These are phyloP conservation scores for Calameuta idolon DNA, from an alignment of 2,888 invertebrate genomes.

Conservation along the genomic window DNA sequence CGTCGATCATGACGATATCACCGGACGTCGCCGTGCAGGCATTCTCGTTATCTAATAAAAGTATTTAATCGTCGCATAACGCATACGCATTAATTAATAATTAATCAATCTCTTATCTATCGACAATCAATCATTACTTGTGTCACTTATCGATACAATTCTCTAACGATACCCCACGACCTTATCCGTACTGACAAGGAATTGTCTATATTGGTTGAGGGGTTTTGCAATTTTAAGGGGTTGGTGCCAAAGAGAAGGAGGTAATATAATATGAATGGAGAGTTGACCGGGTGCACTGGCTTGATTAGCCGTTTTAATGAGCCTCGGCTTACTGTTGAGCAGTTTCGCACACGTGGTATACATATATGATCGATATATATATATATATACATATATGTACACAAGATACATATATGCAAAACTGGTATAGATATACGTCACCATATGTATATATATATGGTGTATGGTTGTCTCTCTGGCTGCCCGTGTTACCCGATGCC, in stretches of 20 bases:
- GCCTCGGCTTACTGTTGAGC: not conserved
- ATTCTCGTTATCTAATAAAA: not conserved
- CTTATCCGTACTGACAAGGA: not conserved
- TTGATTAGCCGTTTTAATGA: not conserved
- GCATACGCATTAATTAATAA: not conserved
- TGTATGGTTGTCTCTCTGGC: conserved; percentile 38
- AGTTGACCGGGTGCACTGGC: not conserved
- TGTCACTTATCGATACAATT: not conserved
- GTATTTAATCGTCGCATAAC: no score
- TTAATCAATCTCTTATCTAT: not conserved
- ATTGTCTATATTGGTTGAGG: not conserved
- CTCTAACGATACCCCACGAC: not conserved
- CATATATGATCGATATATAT: not conserved
- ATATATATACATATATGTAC: no score
- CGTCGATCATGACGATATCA: not conserved
- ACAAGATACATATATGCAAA: not conserved
- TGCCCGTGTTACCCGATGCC: conserved; percentile 65
- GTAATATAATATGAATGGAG: not conserved
- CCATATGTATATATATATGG: not conserved
- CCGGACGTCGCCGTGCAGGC: not conserved
- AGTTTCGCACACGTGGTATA: not conserved
- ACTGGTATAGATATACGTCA: not conserved
- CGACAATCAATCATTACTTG: not conserved
- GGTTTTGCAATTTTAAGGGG: not conserved
- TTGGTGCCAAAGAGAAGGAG: not conserved